Percentiles rank a stretch among this genome's conserved stretches.
phyloP scores from a whole-genome alignment of 2,797 vertebrate genomes.

The Emydoidea blandingii region DNA sequence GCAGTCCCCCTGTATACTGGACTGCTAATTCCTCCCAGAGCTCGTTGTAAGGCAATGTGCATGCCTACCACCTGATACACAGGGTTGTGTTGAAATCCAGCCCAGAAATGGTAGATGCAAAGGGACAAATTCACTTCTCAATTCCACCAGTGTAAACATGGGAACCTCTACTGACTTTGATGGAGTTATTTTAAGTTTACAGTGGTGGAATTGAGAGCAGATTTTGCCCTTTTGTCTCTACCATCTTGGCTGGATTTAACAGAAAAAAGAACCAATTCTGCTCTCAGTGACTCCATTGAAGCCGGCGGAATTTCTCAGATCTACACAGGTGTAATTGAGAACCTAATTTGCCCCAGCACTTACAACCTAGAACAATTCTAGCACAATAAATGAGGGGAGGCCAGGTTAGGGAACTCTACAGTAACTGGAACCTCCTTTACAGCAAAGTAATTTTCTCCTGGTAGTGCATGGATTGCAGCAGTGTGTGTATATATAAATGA shows the following conservation, averaged over 20 bases:
- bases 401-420: background rate
- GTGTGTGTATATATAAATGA: background rate
- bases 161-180: background rate
- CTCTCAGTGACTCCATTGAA: background rate
- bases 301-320: background rate
- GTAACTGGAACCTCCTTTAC: accelerated
- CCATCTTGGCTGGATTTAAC: accelerated
- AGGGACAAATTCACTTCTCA: background rate
- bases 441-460: background rate
- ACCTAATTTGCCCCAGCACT: background rate
- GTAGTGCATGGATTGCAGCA: background rate
- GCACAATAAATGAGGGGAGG: background rate
- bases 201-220: background rate
- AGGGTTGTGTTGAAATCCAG: background rate
- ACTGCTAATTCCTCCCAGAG: background rate
- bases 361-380: background rate
- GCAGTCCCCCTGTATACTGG: background rate
- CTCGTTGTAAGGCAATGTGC: background rate
- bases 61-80: background rate
- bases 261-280: background rate
- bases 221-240: background rate
- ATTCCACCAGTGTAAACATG: background rate
- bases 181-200: accelerated
- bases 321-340: accelerated
- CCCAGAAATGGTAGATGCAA: background rate